phyloP scores from a whole-genome alignment of 2,113 vertebrate species.

The Coregonus clupeaformis region DNA sequence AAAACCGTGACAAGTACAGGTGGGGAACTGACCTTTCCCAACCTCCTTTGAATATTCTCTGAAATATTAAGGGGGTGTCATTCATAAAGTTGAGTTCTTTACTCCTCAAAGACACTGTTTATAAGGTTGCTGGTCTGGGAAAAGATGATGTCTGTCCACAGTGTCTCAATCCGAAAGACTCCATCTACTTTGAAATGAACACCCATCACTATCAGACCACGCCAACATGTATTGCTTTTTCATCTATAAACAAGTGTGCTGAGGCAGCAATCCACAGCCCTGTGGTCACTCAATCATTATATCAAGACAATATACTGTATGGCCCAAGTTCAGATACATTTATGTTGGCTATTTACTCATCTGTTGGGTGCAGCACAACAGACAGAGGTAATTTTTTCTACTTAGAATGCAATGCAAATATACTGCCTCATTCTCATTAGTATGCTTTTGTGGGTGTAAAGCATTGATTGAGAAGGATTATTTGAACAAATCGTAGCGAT shows the following conservation, averaged over 20 bases:
- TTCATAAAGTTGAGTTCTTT: not conserved
- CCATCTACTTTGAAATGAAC: not conserved
- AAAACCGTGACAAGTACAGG: not conserved
- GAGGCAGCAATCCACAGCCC: not conserved
- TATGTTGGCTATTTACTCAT: too few relatives aligned
- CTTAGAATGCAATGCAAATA: too few relatives aligned
- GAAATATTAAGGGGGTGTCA: not conserved
- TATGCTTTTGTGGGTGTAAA: too few relatives aligned
- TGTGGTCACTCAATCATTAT: not conserved
- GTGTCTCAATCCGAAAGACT: not conserved
- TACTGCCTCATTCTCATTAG: too few relatives aligned
- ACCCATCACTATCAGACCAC: not conserved
- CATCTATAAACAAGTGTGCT: not conserved
- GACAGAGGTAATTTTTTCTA: too few relatives aligned
- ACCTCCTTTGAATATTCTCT: not conserved
- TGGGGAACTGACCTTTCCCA: not conserved
- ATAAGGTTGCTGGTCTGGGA: not conserved
- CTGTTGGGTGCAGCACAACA: too few relatives aligned
- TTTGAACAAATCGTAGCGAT: too few relatives aligned
- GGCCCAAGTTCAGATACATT: too few relatives aligned
- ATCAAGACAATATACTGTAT: not conserved
- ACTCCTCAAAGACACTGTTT: not conserved
- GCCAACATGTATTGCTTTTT: not conserved
- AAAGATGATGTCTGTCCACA: not conserved
- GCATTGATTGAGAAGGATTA: too few relatives aligned